A percentile compares a stretch with the other conserved stretches of the same genome.
Evolutionary conservation across 2,888 invertebrate genomes (phyloP).

Genomic region (Chloromyia formosa): DNA sequence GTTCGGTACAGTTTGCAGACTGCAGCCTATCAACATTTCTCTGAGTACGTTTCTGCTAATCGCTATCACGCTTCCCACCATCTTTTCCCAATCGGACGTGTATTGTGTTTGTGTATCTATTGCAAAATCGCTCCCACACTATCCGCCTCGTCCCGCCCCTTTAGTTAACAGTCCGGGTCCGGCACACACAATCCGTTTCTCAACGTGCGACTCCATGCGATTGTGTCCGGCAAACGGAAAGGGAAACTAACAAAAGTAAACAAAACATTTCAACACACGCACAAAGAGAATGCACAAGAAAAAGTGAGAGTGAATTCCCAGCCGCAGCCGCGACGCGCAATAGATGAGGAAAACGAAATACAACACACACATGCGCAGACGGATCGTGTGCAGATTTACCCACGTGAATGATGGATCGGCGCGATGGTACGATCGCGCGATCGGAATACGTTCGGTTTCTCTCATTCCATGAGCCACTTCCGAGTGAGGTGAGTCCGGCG

Average conservation of each 20-base stretch:
- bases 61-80: slow-evolving; percentile 23
- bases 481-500: background rate
- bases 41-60: background rate
- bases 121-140: slow-evolving; percentile 14
- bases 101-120: too few species aligned
- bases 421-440: too few species aligned
- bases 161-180: too few species aligned
- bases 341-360: background rate
- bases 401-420: background rate
- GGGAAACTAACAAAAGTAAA: slow-evolving; percentile 43
- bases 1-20: background rate
- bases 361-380: background rate
- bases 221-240: slow-evolving; percentile 43
- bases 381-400: background rate
- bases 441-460: too few species aligned
- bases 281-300: slow-evolving; percentile 41
- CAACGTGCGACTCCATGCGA: slow-evolving; percentile 1
- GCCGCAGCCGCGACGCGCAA: background rate
- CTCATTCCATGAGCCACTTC: too few species aligned
- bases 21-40: background rate
- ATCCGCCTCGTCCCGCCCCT: background rate
- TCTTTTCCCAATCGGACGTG: background rate
- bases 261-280: background rate
- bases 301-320: slow-evolving; percentile 46
- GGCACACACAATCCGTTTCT: background rate